Conservation (phyloP, 2,113 vertebrate genomes). For the Pyxicephalus adspersus region DNA sequence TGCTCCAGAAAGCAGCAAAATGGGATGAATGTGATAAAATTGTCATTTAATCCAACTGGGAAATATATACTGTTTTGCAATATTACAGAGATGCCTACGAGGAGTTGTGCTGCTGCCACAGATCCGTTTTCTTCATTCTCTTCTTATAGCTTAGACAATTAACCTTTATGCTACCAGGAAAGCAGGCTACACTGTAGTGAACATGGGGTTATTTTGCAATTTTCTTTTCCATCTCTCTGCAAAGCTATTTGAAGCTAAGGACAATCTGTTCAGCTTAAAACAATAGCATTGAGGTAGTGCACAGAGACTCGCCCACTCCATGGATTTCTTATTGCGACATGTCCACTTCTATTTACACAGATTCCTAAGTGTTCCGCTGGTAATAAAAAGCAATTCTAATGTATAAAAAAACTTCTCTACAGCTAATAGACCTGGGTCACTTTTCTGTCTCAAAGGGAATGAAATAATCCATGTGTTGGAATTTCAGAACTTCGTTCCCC, state of each 20-base stretch:
- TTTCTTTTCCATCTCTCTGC: constrained; percentile 14
- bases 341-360: constrained; percentile 31
- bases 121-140: background rate
- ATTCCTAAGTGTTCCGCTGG: constrained; percentile 21
- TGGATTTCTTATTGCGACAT: constrained; percentile 43
- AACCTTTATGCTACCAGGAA: constrained; percentile 39
- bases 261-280: constrained; percentile 26
- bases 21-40: constrained; percentile 18
- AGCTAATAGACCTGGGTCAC: constrained; percentile 51
- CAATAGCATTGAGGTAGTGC: constrained; percentile 16
- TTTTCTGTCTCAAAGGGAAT: constrained; percentile 58
- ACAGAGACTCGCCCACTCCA: constrained; percentile 16
- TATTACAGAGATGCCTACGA: constrained; percentile 11
- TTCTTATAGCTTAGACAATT: constrained; percentile 33
- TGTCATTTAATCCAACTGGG: constrained; percentile 28
- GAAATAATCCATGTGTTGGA: constrained; percentile 88
- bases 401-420: constrained; percentile 22
- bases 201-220: constrained; percentile 7
- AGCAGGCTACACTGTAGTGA: background rate
- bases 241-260: constrained; percentile 33
- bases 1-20: background rate
- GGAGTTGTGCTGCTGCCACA: background rate
- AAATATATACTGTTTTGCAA: constrained; percentile 27
- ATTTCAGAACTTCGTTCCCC: constrained; percentile 97
- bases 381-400: constrained; percentile 49